These are phyloP conservation scores for Solenopsis invicta DNA, from an alignment of 1,140 invertebrate genomes.

Conservation along the genomic window DNA sequence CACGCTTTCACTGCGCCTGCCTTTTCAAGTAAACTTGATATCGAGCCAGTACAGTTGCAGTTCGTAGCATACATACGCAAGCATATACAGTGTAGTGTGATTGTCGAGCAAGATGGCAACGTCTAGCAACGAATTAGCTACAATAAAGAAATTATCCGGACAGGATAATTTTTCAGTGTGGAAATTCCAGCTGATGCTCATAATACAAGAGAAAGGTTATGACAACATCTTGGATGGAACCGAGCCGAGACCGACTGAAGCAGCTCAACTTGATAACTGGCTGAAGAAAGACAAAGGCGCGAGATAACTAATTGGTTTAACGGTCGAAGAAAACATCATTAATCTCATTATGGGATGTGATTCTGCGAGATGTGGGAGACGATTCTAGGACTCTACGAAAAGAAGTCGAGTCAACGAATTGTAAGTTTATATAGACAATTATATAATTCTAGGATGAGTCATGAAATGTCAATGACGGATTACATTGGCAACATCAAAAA, in stretches of 20 bases:
- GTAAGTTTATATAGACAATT: neutral
- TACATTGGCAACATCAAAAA: neutral
- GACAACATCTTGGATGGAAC: neutral
- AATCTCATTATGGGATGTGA: neutral
- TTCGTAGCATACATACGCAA: neutral
- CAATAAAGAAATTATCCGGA: too few relatives aligned
- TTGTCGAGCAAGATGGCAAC: too few relatives aligned
- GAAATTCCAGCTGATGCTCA: neutral
- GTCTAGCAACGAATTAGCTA: too few relatives aligned
- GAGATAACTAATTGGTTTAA: neutral
- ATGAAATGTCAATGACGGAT: neutral
- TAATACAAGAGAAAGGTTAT: neutral
- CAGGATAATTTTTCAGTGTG: too few relatives aligned
- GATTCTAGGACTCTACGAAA: neutral
- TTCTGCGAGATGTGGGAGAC: neutral
- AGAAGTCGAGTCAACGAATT: neutral
- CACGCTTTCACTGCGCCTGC: too few relatives aligned
- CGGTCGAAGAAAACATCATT: neutral
- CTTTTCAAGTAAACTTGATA: too few relatives aligned
- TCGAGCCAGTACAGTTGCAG: too few relatives aligned
- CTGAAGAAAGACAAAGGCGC: neutral
- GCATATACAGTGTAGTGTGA: too few relatives aligned
- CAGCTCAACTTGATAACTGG: neutral
- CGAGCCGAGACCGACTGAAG: neutral
- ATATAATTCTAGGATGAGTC: neutral